Evolutionary conservation across 2,113 vertebrate genomes (phyloP).

Genomic region (Paramormyrops kingsleyae): DNA sequence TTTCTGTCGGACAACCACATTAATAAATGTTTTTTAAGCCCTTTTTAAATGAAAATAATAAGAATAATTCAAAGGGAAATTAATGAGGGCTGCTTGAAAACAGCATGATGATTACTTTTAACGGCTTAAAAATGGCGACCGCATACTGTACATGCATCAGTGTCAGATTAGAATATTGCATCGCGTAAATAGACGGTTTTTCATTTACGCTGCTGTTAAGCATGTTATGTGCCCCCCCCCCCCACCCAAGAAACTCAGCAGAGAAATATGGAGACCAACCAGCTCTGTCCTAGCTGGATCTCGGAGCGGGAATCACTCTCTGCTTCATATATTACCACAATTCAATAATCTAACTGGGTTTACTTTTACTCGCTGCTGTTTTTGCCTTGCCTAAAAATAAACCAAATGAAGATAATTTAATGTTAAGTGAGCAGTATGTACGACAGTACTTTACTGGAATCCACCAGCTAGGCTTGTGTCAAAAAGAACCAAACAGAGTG

Average conservation of each 20-base stretch:
- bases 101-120: background rate
- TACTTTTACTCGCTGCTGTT: background rate
- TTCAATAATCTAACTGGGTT: background rate
- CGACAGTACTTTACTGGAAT: background rate
- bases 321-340: background rate
- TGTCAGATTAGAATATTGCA: background rate
- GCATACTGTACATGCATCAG: background rate
- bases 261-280: background rate
- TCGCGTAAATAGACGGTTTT: background rate
- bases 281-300: background rate
- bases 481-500: background rate
- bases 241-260: background rate
- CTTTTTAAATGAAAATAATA: background rate
- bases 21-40: slow-evolving; percentile 8
- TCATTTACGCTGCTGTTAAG: background rate
- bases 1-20: background rate
- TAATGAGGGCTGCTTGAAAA: background rate
- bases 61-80: background rate
- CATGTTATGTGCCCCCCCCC: background rate
- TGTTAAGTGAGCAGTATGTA: background rate
- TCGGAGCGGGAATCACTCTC: background rate
- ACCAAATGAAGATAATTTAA: background rate
- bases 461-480: background rate
- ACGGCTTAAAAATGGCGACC: background rate
- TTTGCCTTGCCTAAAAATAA: background rate